These are phyloP conservation scores for Ceriagrion tenellum DNA, from an alignment of 2,888 invertebrate genomes.

Conservation along the genomic window DNA sequence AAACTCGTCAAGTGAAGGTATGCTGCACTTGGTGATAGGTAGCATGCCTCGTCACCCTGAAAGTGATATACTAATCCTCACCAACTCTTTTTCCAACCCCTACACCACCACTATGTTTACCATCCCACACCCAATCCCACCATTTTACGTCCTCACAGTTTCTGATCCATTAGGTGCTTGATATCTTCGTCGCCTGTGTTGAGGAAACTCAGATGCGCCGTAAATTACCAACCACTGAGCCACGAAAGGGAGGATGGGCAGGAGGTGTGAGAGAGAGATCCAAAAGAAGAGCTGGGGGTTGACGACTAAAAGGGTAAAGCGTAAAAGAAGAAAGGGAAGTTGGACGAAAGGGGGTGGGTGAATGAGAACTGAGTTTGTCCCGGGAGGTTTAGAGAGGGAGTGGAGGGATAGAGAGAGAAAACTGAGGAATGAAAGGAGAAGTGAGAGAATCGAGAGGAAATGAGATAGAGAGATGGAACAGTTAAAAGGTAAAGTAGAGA, in stretches of 20 bases:
- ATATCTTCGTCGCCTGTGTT: conserved; percentile 45
- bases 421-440: not conserved
- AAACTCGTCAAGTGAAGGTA: no score
- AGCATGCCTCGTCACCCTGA: no score
- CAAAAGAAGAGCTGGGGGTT: not conserved
- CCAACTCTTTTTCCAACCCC: not conserved
- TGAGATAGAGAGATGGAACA: not conserved
- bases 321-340: not conserved
- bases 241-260: not conserved
- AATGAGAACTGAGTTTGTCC: not conserved
- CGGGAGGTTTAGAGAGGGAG: not conserved
- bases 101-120: not conserved
- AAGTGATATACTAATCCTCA: not conserved
- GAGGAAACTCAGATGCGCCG: conserved; percentile 47
- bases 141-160: not conserved
- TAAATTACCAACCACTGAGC: conserved; percentile 53
- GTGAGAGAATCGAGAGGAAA: not conserved
- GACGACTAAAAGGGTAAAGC: not conserved
- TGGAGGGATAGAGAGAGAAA: not conserved
- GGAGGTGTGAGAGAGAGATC: not conserved
- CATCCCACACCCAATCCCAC: not conserved
- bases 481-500: no score
- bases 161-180: conserved; percentile 41
- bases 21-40: no score
- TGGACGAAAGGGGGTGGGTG: not conserved